Evolutionary conservation across 2,113 vertebrate genomes (phyloP), one percentile per base, ranked within the genome.

Genomic region (Platysternon megacephalum): DNA sequence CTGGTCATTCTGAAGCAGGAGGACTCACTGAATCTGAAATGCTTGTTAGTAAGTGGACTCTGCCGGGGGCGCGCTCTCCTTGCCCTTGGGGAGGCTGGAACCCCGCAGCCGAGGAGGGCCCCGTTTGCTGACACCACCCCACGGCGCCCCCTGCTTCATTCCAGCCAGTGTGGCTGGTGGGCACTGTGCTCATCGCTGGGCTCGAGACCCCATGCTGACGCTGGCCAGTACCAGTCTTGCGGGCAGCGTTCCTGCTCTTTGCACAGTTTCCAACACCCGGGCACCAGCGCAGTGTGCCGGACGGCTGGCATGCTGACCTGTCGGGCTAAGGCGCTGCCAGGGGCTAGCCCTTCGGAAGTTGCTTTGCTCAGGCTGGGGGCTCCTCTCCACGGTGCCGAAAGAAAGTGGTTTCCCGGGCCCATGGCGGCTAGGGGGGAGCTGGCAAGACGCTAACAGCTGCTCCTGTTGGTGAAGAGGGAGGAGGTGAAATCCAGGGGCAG

Each of bases 1-100:
- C 97, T 99, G 95, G 99, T 99, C 92, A 99, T 99, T 95, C 98
- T 99, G 90, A 98, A 99, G 78, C 99, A 99, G 91, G 99, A 99
- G 12, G 97, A 99, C 17, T 98, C 98, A 97, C 98, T 99, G 98
- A 99, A 99, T 96, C 98, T 99, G 84, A 99, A 98, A 97, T 98
- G 98, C 85, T 96, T 99, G 95, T 95, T 99, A 97, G 99, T 99
- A 95, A 98, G 99, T 96, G 39, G 65, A 24, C 83, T 35, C 14
- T 48, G 84, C 42, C 24, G 4, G 11, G 24, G 14, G 6, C 58
- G 11, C 52, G 44, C 0, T 22, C 11, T 21, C 51, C 46, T 39
- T 19, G 19, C 65, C 65, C 65, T 17, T 21, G 2, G n/a, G 17
- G 65, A 39, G 65, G 65, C 65, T 72, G n/a, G 65, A 39, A 9